Evolutionary conservation across 2,888 invertebrate species (phyloP), one percentile per base, ranked within the genome.

Genomic region (Halocaridina rubra): DNA sequence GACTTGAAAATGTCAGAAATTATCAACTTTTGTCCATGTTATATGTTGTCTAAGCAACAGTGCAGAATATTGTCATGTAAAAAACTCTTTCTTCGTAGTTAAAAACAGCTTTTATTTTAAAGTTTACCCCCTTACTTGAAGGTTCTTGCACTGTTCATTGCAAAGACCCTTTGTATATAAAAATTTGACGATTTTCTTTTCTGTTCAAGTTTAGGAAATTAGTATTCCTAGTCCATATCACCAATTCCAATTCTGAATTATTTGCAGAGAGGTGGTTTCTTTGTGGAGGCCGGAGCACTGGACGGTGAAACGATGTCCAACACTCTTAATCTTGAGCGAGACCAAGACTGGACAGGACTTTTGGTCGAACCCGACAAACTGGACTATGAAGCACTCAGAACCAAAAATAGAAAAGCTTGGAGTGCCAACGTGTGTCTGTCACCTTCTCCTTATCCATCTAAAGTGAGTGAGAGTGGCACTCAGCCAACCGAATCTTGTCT

Each of bases 301-400:
- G 92, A 93, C 88, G 93, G 93, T 0, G 92, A 93, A 89, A 92
- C 91, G 2, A 90, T 92, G 71, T 93, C 92, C 33, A 93, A 93
- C 89, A 92, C 92, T 0, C 89, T 93, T 27, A 91, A 90, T 82
- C 90, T 93, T 79, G 93, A 93, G 89, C 89, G 91, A 71, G 90
- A 90, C 57, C 89, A 90, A 3, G 91, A 90, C 46, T 93, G 93
- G 93, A 91, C 90, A 1, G 93, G 92, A 4, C 88, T 93, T 33
- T 90, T 93, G 3, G 91, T 93, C 64, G 93, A 93, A 89, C 92
- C 92, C 7, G 92, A 93, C 89, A 92, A 92, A 0, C 89, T 90
- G 1, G 92, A 92, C 88, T 92, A 91, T 89, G 89, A 89, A 5
- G 89, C 90, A 53, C 90, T 93, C 89, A 71, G 91, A 29, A 88